A percentile compares a stretch with the other conserved stretches of the same genome.
Evolutionary conservation across 2,797 vertebrate genomes (phyloP).

Genomic region (Chelon labrosus): DNA sequence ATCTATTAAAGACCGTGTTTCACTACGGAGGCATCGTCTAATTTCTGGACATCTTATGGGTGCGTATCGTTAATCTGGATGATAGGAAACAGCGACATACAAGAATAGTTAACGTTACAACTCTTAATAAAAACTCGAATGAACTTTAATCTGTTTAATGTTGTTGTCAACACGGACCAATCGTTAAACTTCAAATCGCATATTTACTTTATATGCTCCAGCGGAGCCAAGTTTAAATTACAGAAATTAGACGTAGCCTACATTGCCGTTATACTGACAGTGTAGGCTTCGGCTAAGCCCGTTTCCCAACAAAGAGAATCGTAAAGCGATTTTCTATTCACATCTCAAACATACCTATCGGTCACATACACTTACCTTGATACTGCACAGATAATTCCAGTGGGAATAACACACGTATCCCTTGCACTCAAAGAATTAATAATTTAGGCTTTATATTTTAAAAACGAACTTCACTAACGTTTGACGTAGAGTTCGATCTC

Average conservation of each 20-base stretch:
- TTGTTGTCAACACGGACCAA: too few relatives aligned
- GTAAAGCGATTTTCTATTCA: conserved; percentile 1
- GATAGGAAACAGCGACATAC: not conserved
- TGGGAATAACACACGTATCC: conserved; percentile 11
- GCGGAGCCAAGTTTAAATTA: not conserved
- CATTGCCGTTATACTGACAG: conserved; percentile 10
- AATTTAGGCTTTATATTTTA: conserved; percentile 52
- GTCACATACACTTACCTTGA: conserved; percentile 67
- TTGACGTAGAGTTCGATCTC: conserved; percentile 70
- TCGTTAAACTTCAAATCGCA: accelerated
- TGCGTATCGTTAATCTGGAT: conserved; percentile 27
- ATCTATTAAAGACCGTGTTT: not conserved
- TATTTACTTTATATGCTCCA: not conserved
- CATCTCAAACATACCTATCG: not conserved
- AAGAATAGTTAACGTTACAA: too few relatives aligned
- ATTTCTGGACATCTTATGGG: not conserved
- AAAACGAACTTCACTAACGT: conserved; percentile 50
- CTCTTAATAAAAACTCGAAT: too few relatives aligned
- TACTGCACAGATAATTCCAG: conserved; percentile 6
- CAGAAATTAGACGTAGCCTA: conserved; percentile 61
- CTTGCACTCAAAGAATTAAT: conserved; percentile 18
- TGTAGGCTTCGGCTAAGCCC: conserved; percentile 60
- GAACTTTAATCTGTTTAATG: too few relatives aligned
- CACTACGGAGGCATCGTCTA: conserved; percentile 14
- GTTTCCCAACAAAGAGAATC: conserved; percentile 68